Conservation (phyloP, 2,113 vertebrate species). For the Lepisosteus osseus region DNA sequence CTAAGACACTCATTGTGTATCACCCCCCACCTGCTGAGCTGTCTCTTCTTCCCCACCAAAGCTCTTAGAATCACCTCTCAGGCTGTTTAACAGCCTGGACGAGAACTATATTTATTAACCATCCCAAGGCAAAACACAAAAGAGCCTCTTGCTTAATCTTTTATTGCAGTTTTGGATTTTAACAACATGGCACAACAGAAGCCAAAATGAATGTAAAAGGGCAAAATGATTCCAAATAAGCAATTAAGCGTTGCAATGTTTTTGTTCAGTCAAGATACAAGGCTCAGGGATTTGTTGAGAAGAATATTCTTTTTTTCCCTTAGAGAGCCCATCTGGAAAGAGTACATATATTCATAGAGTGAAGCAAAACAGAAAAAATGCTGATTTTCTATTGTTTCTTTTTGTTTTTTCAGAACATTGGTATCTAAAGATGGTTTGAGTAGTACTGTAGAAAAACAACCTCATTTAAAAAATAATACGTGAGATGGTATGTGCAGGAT, state of each 20-base stretch:
- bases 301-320: too few relatives aligned
- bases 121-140: constrained; percentile 7
- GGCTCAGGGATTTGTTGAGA: not conserved
- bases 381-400: too few relatives aligned
- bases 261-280: too few relatives aligned
- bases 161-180: constrained; percentile 13
- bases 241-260: not conserved
- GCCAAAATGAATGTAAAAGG: not conserved
- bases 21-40: not conserved
- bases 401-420: too few relatives aligned
- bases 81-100: not conserved
- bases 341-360: too few relatives aligned
- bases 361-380: too few relatives aligned
- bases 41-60: not conserved
- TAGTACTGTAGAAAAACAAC: too few relatives aligned
- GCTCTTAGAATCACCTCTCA: not conserved
- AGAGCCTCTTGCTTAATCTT: constrained; percentile 5
- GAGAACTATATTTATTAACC: constrained; percentile 2
- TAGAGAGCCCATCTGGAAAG: too few relatives aligned
- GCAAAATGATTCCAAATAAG: constrained; percentile 2
- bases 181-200: not conserved
- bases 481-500: too few relatives aligned
- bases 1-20: not conserved
- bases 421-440: too few relatives aligned
- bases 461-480: too few relatives aligned